Conservation (phyloP, 2,888 invertebrate genomes). For the Argyra leucocephala region DNA sequence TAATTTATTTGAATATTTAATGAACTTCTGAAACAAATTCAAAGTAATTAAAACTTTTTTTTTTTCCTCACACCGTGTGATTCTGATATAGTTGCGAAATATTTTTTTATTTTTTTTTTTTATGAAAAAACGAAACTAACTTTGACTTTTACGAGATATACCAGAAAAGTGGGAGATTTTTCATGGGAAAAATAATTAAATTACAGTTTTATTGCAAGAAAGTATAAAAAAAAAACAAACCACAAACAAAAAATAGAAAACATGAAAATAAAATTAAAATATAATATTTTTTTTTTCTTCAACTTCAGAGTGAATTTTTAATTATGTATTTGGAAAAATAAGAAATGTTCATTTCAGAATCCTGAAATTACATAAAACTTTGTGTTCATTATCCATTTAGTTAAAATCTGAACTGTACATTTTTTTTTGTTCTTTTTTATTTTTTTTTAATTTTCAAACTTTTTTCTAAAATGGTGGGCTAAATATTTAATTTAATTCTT, state of each 20-base stretch:
- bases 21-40: slow-evolving; percentile 1
- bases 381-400: no score
- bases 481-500: no score
- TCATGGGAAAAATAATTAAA: not conserved
- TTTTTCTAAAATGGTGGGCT: no score
- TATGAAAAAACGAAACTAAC: not conserved
- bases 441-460: no score
- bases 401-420: no score
- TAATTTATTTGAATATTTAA: slow-evolving; percentile 6
- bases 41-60: not conserved
- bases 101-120: not conserved
- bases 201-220: not conserved
- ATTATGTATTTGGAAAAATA: not conserved
- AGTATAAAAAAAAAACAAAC: not conserved
- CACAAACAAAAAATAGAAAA: no score
- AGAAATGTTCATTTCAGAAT: no score
- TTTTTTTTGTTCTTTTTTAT: no score
- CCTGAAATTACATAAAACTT: no score
- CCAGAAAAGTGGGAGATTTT: not conserved
- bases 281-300: no score
- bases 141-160: not conserved
- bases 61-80: not conserved
- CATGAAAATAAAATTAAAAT: no score
- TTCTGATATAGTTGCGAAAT: not conserved
- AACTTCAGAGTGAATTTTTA: not conserved